Evolutionary conservation across 2,888 invertebrate species (phyloP).

Genomic region (Matsumyia berberina): DNA sequence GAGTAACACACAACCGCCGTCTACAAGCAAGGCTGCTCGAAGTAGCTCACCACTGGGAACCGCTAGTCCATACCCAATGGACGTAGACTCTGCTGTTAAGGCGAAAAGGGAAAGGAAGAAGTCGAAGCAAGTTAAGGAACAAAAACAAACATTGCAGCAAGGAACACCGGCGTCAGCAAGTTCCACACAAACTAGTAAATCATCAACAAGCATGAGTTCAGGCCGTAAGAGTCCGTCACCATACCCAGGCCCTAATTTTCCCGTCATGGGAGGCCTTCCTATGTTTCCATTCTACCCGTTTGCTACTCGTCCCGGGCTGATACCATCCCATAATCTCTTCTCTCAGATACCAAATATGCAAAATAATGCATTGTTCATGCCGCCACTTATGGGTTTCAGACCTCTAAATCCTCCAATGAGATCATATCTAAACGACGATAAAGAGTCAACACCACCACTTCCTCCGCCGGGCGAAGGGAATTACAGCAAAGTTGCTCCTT

Average conservation of each 20-base stretch:
- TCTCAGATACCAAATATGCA: conserved; percentile 80
- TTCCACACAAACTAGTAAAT: neutral
- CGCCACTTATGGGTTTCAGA: conserved; percentile 73
- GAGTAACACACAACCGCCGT: neutral
- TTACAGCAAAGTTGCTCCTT: conserved; percentile 83
- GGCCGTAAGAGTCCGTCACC: conserved; percentile 38
- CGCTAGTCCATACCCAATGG: conserved; percentile 18
- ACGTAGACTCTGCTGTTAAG: conserved; percentile 10
- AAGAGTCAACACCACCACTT: conserved; percentile 53
- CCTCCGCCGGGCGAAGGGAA: conserved; percentile 78
- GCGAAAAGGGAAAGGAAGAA: conserved; percentile 58
- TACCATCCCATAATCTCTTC: conserved; percentile 86
- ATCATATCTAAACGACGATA: conserved; percentile 64
- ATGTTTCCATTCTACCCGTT: conserved; percentile 82
- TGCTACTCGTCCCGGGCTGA: conserved; percentile 86
- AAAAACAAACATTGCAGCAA: conserved; percentile 47
- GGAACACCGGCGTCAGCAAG: conserved; percentile 2
- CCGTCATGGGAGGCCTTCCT: conserved; percentile 81
- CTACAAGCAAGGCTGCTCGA: conserved; percentile 15
- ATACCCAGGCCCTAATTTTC: conserved; percentile 80
- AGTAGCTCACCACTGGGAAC: conserved; percentile 26
- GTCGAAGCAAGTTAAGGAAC: conserved; percentile 32
- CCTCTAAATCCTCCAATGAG: conserved; percentile 55
- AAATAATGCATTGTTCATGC: conserved; percentile 71
- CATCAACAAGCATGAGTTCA: neutral